Conservation (phyloP, 1,140 invertebrate genomes). For the Drosophila subobscura region DNA sequence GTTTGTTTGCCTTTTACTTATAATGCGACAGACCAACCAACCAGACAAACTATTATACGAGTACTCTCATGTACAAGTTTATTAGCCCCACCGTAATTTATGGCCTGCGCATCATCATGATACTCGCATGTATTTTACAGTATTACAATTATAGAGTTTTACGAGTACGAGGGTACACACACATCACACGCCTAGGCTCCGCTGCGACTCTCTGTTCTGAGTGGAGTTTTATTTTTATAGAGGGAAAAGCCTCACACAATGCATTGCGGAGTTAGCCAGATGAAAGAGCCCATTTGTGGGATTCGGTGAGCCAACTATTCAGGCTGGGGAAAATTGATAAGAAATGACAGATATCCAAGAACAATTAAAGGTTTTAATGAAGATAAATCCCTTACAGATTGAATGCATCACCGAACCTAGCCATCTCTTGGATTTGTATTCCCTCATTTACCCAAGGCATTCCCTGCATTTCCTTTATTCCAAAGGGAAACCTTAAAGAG, state of each 20-base stretch:
- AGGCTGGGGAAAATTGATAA: constrained; percentile 4
- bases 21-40: constrained; percentile 56
- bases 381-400: no score
- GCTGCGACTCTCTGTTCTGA: constrained; percentile 8
- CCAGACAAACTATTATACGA: constrained; percentile 25
- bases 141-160: constrained; percentile 27
- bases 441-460: no score
- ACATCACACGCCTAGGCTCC: not conserved
- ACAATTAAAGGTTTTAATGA: no score
- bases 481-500: not conserved
- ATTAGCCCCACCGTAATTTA: constrained; percentile 47
- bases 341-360: no score
- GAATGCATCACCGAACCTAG: no score
- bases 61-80: constrained; percentile 32
- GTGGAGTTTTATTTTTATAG: constrained; percentile 13
- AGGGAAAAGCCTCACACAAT: not conserved
- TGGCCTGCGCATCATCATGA: constrained; percentile 30
- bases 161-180: not conserved
- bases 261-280: constrained; percentile 19
- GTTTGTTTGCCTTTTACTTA: constrained; percentile 52
- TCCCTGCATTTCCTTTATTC: no score
- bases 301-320: not conserved
- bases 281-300: constrained; percentile 15
- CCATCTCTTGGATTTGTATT: no score
- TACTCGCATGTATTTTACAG: constrained; percentile 4